Evolutionary conservation across 2,797 vertebrate species (phyloP).

Genomic region (Leuciscus waleckii): DNA sequence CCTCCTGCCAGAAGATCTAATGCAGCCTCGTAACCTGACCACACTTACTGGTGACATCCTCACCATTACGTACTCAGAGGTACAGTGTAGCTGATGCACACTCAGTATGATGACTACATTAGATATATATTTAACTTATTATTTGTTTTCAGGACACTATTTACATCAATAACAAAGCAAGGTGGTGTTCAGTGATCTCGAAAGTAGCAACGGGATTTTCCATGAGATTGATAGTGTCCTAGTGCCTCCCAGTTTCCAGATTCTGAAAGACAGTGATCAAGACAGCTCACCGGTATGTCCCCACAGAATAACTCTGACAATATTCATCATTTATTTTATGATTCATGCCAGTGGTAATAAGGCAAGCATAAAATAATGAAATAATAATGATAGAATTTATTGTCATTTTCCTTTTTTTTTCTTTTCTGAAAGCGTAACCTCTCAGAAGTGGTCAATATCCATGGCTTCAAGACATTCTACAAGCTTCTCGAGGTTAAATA

Average conservation of each 20-base stretch:
- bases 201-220: conserved; percentile 87
- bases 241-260: conserved; percentile 70
- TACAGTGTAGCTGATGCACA: conserved; percentile 63
- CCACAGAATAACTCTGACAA: neutral
- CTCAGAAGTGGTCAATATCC: conserved; percentile 77
- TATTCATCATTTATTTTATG: neutral
- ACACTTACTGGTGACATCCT: conserved; percentile 85
- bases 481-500: conserved; percentile 85
- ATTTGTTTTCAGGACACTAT: conserved; percentile 79
- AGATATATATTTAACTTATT: neutral
- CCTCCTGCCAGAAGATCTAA: conserved; percentile 81
- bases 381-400: neutral
- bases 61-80: conserved; percentile 79
- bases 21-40: conserved; percentile 75
- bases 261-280: conserved; percentile 23
- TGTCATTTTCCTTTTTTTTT: conserved; percentile 18
- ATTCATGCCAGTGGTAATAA: neutral
- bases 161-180: conserved; percentile 82
- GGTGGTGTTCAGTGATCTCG: conserved; percentile 77
- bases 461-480: conserved; percentile 85
- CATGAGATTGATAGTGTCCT: conserved; percentile 86
- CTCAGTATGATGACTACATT: neutral
- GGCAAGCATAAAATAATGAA: neutral
- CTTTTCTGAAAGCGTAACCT: conserved; percentile 79
- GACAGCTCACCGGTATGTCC: conserved; percentile 21